Conservation (phyloP, 2,888 invertebrate genomes). For the Oscheius sp. region DNA sequence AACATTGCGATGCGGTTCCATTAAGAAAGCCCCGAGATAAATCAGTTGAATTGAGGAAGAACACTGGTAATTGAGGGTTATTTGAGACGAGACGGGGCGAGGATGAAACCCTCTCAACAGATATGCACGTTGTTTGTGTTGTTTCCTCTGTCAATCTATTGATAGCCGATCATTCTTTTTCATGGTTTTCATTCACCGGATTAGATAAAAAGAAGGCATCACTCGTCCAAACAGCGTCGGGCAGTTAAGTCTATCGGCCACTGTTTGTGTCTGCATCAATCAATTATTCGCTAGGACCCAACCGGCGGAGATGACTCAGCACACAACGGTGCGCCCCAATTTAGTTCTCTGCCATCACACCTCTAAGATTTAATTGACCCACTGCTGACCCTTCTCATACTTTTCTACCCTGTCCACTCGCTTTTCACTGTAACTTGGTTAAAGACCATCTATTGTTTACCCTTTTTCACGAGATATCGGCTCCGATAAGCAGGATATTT, state of each 20-base stretch:
- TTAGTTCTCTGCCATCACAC: neutral
- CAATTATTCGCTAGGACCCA: slow-evolving; percentile 34
- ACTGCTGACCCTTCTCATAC: neutral
- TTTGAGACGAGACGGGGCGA: neutral
- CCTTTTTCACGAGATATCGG: neutral
- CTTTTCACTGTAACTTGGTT: neutral
- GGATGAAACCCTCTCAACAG: too few relatives aligned
- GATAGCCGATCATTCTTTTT: too few relatives aligned
- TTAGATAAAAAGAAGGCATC: too few relatives aligned
- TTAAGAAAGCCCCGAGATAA: slow-evolving; percentile 21
- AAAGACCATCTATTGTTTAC: neutral
- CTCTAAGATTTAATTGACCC: too few relatives aligned
- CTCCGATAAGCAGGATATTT: neutral
- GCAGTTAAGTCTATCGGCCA: slow-evolving; percentile 16
- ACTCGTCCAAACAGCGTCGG: neutral
- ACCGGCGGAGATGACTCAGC: slow-evolving; percentile 29
- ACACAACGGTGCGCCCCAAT: slow-evolving; percentile 6
- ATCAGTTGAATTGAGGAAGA: slow-evolving; percentile 7
- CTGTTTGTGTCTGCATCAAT: slow-evolving; percentile 34
- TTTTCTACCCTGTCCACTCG: neutral
- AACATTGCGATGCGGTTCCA: slow-evolving; percentile 23
- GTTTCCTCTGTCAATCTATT: too few relatives aligned
- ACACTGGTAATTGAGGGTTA: neutral
- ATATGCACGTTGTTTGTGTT: too few relatives aligned
- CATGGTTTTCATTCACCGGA: too few relatives aligned